Base-by-base conservation (phyloP, 2,888 invertebrate genomes). In the Andrena camellia region DNA sequence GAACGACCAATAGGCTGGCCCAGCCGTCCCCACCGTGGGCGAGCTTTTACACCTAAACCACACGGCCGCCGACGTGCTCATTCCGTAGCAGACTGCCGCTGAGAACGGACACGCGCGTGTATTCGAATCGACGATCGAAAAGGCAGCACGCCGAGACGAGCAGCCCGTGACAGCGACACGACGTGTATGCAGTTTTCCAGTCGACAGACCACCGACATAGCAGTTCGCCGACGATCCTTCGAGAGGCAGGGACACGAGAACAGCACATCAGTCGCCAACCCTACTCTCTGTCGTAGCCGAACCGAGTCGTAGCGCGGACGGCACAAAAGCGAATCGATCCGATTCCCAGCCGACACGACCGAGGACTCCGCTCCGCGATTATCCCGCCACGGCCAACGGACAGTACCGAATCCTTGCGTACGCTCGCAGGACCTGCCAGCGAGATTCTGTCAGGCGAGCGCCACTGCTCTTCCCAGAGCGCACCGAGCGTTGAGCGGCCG, bases 21-120 rank as follows among this genome's bases (percentile, higher is more conserved):
- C 48, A 52, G 62, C 50, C 74, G 62, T 77, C 90, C 90, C 91
- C 89, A 83, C 90, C 75, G 48, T 29, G 35, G 35, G 35, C 29
- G n/a, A 59, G 54, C 68, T 84, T 82, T 78, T 89, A 90, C 89
- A 85, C 86, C 86, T 88, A 88, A 57, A 87, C 86, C 89, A 83
- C 88, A 89, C 90, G 90, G 83, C 84, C 88, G 87, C 88, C 90
- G 86, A 91, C 93, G 91, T 92, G 90, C 91, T 93, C 93, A 94
- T 93, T 94, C 90, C 88, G 90, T 91, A 92, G 92, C 92, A 88
- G 90, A 91, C 93, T 90, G 88, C 90, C 90, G 92, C 89, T 90
- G 85, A 84, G 91, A 89, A 82, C 88, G 89, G 90, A 92, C 57
- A 57, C 91, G 90, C 85, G 87, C 76, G 66, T 67, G 73, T 64